These are phyloP conservation scores for Chloroceryle aenea DNA, from an alignment of 2,113 vertebrate genomes.

Conservation along the genomic window DNA sequence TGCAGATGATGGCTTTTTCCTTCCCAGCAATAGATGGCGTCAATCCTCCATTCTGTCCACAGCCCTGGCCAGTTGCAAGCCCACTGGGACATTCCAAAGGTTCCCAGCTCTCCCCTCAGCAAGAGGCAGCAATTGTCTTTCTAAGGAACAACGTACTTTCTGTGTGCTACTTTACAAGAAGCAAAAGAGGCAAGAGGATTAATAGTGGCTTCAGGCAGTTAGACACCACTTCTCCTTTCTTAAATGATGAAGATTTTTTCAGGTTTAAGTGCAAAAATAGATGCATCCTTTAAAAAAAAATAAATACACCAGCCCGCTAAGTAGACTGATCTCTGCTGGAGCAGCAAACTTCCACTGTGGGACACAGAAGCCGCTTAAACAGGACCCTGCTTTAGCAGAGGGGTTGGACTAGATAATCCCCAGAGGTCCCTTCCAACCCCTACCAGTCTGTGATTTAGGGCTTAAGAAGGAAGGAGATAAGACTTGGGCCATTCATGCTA, in stretches of 20 bases:
- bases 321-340: not conserved
- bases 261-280: not conserved
- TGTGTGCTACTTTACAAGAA: not conserved
- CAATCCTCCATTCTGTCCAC: not conserved
- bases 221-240: not conserved
- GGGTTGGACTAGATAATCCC: no score
- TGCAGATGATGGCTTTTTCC: not conserved
- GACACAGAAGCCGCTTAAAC: not conserved
- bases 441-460: not conserved
- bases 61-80: not conserved
- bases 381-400: no score
- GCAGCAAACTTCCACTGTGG: not conserved
- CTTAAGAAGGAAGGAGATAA: not conserved
- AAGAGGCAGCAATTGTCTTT: not conserved
- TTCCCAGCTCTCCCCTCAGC: not conserved
- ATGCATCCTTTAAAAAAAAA: not conserved
- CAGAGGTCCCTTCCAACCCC: no score
- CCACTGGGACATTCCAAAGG: fast-evolving
- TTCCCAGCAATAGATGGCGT: slow-evolving; percentile 71
- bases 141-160: not conserved
- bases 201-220: not conserved
- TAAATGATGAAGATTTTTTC: not conserved
- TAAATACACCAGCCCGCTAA: not conserved
- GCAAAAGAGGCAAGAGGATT: not conserved
- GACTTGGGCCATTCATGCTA: not conserved